phyloP scores from a whole-genome alignment of 2,113 vertebrate genomes.

The Numenius arquata region DNA sequence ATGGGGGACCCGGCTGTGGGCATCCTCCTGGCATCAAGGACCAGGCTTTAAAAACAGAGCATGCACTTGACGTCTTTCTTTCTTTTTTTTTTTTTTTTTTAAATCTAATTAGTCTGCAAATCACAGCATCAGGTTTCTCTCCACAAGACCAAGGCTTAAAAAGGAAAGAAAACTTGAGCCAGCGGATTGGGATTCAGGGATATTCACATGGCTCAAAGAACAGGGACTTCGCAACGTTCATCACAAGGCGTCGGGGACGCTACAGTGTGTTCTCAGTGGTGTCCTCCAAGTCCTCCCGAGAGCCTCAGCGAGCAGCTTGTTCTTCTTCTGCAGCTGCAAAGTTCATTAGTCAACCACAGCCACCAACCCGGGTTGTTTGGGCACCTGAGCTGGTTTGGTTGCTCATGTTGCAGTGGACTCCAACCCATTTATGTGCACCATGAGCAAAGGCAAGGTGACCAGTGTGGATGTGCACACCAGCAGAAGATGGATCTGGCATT shows the following conservation, averaged over 20 bases:
- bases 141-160: neutral
- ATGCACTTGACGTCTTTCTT: neutral
- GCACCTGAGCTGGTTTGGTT: neutral
- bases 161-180: neutral
- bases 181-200: neutral
- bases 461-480: neutral
- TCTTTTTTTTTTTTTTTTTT: neutral
- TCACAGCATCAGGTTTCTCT: neutral
- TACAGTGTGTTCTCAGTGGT: neutral
- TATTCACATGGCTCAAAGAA: neutral
- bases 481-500: neutral
- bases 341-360: neutral
- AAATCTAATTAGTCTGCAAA: neutral
- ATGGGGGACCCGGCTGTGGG: fast-evolving
- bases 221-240: fast-evolving
- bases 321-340: neutral
- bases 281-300: neutral
- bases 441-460: neutral
- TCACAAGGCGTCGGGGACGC: neutral
- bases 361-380: neutral
- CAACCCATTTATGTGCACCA: neutral
- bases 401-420: neutral
- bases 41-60: neutral
- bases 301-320: neutral
- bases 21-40: fast-evolving